These are phyloP conservation scores for Cebidichthys violaceus DNA, from an alignment of 2,113 vertebrate species.

Conservation along the genomic window DNA sequence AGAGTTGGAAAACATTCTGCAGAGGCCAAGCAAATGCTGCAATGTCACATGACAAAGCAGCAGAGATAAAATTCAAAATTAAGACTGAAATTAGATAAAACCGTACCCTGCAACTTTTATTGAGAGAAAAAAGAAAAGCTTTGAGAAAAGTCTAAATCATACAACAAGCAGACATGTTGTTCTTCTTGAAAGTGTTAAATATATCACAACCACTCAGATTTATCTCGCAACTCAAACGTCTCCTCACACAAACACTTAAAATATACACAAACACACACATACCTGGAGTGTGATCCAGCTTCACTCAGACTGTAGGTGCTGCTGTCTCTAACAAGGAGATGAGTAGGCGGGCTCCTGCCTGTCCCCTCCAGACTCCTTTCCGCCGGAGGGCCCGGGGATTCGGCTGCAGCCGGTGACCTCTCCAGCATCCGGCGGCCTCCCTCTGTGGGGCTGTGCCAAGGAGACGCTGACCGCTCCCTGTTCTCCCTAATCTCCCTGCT, in stretches of 20 bases:
- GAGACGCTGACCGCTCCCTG: constrained; percentile 81
- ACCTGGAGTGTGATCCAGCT: constrained; percentile 92
- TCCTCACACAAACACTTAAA: not conserved
- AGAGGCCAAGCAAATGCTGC: constrained; percentile 9
- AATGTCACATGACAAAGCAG: not conserved
- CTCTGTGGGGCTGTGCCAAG: constrained; percentile 95
- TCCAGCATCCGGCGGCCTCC: constrained; percentile 90
- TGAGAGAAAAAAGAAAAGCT: not conserved
- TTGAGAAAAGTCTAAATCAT: constrained; percentile 8
- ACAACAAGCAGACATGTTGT: constrained; percentile 4
- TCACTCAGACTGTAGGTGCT: constrained; percentile 94
- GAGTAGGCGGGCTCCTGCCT: constrained; percentile 89
- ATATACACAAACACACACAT: not conserved
- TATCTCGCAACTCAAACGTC: not conserved
- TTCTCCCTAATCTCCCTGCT: not conserved
- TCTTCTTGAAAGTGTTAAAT: not conserved
- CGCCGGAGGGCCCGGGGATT: constrained; percentile 87
- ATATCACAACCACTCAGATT: not conserved
- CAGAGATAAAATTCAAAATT: constrained; percentile 18
- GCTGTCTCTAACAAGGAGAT: constrained; percentile 91
- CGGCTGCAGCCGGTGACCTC: constrained; percentile 85
- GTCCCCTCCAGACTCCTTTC: constrained; percentile 85
- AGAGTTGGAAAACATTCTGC: constrained; percentile 15
- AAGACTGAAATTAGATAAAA: not conserved
- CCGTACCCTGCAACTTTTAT: not conserved